These are phyloP conservation scores for Synergus laeviventris DNA, from an alignment of 2,888 invertebrate species.

Conservation along the genomic window DNA sequence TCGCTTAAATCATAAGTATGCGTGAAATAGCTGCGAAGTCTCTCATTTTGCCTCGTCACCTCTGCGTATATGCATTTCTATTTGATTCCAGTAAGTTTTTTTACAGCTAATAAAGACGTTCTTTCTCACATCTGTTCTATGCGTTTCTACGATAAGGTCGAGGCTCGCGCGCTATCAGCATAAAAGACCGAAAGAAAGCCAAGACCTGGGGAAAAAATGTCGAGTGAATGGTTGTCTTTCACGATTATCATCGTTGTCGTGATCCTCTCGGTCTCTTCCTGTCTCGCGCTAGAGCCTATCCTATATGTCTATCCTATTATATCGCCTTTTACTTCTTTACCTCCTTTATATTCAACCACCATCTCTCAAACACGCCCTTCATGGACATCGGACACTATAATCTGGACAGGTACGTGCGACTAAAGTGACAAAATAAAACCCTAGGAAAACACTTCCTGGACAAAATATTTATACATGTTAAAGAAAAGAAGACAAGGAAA, in stretches of 20 bases:
- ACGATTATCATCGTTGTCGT: conserved; percentile 61
- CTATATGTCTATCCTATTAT: background rate
- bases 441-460: background rate
- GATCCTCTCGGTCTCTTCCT: conserved; percentile 56
- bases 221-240: conserved; percentile 56
- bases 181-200: conserved; percentile 48
- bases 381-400: background rate
- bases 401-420: background rate
- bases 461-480: background rate
- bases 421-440: background rate
- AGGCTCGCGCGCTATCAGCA: conserved; percentile 42
- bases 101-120: conserved; percentile 34
- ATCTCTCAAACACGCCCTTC: conserved; percentile 54
- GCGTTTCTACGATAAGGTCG: conserved; percentile 40
- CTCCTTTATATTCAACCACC: conserved; percentile 60
- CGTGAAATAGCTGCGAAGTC: conserved; percentile 28
- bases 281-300: conserved; percentile 52
- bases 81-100: conserved; percentile 22
- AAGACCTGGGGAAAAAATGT: conserved; percentile 44
- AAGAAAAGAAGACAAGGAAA: no score
- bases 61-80: conserved; percentile 21
- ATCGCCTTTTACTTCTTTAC: conserved; percentile 59
- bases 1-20: conserved; percentile 31
- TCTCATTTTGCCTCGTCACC: conserved; percentile 36
- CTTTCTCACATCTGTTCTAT: conserved; percentile 34